Evolutionary conservation across 2,888 invertebrate genomes (phyloP).

Genomic region (Anoncus sp.): DNA sequence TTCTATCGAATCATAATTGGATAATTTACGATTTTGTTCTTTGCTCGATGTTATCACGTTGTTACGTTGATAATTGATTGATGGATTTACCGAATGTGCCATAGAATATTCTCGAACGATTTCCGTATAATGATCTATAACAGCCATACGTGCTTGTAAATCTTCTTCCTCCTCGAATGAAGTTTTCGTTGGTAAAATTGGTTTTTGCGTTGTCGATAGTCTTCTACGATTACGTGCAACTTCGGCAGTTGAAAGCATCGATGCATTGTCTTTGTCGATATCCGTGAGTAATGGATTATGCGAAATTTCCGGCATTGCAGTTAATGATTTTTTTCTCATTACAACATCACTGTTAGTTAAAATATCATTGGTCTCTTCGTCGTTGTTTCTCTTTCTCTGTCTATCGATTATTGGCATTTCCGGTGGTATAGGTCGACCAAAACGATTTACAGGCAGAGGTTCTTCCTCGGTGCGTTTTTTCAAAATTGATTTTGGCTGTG

Average conservation of each 20-base stretch:
- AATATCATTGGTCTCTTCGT: constrained; percentile 5
- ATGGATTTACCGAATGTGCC: constrained; percentile 57
- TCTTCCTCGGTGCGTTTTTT: constrained; percentile 85
- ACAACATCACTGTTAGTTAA: constrained; percentile 74
- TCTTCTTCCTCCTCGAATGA: constrained; percentile 76
- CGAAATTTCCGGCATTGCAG: constrained; percentile 75
- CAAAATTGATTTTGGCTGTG: constrained; percentile 90
- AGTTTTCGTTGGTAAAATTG: constrained; percentile 64
- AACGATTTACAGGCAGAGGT: constrained; percentile 74
- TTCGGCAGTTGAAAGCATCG: constrained; percentile 80
- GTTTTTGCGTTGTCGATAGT: constrained; percentile 74
- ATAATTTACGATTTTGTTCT: constrained; percentile 68
- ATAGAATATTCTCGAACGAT: constrained; percentile 89
- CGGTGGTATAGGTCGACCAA: constrained; percentile 78
- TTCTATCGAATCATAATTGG: constrained; percentile 72
- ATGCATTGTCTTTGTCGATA: constrained; percentile 79
- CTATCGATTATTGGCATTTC: constrained; percentile 75
- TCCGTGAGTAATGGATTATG: constrained; percentile 73
- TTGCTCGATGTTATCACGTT: constrained; percentile 41
- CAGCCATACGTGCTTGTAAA: constrained; percentile 80
- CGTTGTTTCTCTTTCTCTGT: constrained; percentile 47
- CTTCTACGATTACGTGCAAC: constrained; percentile 79
- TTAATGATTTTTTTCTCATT: constrained; percentile 76
- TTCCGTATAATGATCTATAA: constrained; percentile 92
- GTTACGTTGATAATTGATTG: constrained; percentile 63